A percentile compares a stretch with the other conserved stretches of the same genome.
These are phyloP conservation scores for Oryzaephilus surinamensis DNA, from an alignment of 1,140 invertebrate genomes.

Conservation along the genomic window DNA sequence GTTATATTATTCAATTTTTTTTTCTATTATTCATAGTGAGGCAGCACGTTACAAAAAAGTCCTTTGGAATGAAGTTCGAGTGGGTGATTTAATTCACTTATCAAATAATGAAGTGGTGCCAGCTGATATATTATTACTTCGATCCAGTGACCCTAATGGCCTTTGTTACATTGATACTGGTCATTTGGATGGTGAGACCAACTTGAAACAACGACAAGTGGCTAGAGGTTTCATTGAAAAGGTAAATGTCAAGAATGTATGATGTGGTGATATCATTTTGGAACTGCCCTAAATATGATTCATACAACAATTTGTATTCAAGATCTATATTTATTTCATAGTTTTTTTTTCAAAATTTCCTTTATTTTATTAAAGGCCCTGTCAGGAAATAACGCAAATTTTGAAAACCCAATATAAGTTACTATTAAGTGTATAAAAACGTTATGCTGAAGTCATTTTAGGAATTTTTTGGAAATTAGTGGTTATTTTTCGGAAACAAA, in stretches of 20 bases:
- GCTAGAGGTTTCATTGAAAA: conserved; percentile 57
- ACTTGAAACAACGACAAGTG: conserved; percentile 90
- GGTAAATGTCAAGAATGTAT: conserved; percentile 40
- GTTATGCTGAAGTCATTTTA: too few relatives aligned
- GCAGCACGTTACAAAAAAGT: conserved; percentile 73
- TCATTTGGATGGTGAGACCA: conserved; percentile 98
- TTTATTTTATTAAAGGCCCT: too few relatives aligned
- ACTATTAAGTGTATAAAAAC: too few relatives aligned
- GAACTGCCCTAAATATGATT: too few relatives aligned
- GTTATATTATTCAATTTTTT: not conserved
- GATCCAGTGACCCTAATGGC: conserved; percentile 84
- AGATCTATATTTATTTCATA: too few relatives aligned
- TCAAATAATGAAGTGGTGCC: conserved; percentile 95
- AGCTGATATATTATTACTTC: conserved; percentile 84
- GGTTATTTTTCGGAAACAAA: too few relatives aligned
- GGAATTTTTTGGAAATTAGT: too few relatives aligned
- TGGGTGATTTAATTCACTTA: conserved; percentile 92
- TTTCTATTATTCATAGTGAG: conserved; percentile 49
- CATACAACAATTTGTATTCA: too few relatives aligned
- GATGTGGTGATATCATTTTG: too few relatives aligned
- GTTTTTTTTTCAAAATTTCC: not conserved
- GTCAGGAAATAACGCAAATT: too few relatives aligned
- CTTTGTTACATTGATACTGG: conserved; percentile 96
- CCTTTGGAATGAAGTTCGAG: conserved; percentile 82
- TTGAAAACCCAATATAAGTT: too few relatives aligned